phyloP scores from a whole-genome alignment of 2,113 vertebrate species.

The Tragelaphus strepsiceros region DNA sequence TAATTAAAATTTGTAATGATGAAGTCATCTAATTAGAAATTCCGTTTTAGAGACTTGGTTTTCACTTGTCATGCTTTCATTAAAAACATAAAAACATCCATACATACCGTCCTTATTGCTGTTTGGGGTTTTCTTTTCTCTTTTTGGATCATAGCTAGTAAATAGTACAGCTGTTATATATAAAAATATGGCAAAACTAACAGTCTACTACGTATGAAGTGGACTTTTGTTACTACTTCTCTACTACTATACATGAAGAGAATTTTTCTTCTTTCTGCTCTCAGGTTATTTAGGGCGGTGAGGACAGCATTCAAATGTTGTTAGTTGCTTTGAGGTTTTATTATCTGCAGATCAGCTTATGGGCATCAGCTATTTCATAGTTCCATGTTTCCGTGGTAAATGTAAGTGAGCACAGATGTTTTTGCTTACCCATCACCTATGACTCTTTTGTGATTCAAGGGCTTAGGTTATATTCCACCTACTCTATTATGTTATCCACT shows the following conservation, averaged over 20 bases:
- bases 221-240: background rate
- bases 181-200: background rate
- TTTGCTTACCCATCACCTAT: background rate
- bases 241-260: background rate
- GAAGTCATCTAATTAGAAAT: slow-evolving; percentile 4
- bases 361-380: background rate
- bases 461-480: background rate
- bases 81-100: background rate
- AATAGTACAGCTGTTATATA: background rate
- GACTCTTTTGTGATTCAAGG: background rate
- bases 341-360: background rate
- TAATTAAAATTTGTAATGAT: background rate
- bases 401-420: background rate
- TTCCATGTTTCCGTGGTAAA: background rate
- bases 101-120: background rate
- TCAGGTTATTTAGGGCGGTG: background rate
- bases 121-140: background rate
- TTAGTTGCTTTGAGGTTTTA: background rate
- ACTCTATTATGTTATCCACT: background rate
- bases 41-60: background rate
- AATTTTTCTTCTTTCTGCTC: background rate
- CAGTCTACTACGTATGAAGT: background rate
- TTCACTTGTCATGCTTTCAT: background rate
- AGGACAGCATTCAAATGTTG: background rate
- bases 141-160: background rate